phyloP scores from a whole-genome alignment of 92 coral and sea anemone genomes.

The Palythoa grandis region DNA sequence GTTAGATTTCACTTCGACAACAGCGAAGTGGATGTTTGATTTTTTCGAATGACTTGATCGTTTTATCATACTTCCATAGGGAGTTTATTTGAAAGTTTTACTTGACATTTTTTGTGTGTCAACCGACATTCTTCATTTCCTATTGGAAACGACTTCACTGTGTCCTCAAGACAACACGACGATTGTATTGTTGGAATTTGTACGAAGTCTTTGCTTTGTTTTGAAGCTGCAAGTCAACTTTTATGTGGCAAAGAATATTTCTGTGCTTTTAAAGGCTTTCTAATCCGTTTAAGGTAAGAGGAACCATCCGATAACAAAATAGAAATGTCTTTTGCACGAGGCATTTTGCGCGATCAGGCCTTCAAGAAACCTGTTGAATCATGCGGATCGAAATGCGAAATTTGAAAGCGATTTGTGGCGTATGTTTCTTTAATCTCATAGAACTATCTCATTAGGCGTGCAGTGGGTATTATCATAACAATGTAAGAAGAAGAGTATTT shows the following conservation, averaged over 20 bases:
- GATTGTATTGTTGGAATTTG: constrained; percentile 67
- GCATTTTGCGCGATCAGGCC: constrained; percentile 36
- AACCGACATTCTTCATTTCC: constrained; percentile 79
- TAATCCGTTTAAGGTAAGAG: constrained; percentile 80
- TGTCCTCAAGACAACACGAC: constrained; percentile 68
- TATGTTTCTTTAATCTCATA: constrained; percentile 10
- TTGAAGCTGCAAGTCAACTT: constrained; percentile 76
- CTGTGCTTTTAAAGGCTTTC: constrained; percentile 71
- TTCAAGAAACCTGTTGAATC: constrained; percentile 47
- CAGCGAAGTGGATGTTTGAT: constrained; percentile 8
- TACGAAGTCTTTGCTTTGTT: constrained; percentile 84
- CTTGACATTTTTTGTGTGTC: constrained; percentile 94
- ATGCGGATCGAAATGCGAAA: constrained; percentile 46
- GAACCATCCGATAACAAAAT: neutral
- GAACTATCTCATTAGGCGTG: neutral
- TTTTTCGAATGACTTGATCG: constrained; percentile 74
- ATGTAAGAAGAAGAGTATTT: constrained; percentile 12
- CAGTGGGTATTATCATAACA: constrained; percentile 20
- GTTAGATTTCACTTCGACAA: constrained; percentile 7
- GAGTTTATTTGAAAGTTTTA: constrained; percentile 76
- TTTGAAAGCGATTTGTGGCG: constrained; percentile 23
- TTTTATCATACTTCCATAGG: constrained; percentile 97
- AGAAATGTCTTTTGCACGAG: constrained; percentile 38
- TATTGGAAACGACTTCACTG: constrained; percentile 83
- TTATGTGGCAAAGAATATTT: constrained; percentile 82